Percentiles rank a stretch among this genome's conserved stretches.
Conservation (phyloP, 2,888 invertebrate genomes). For the Arge pagana region DNA sequence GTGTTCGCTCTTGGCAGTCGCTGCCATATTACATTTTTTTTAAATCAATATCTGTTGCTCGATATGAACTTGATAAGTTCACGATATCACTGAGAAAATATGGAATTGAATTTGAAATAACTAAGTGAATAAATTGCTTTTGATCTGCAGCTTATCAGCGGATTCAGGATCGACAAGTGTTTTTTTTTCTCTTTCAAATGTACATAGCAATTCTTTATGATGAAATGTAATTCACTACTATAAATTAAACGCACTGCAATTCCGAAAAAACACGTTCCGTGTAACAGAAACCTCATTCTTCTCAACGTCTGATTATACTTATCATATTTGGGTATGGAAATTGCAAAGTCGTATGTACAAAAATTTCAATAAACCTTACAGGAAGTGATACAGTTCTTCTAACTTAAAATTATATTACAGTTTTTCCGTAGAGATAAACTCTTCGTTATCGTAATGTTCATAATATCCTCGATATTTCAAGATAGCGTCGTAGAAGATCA, state of each 20-base stretch:
- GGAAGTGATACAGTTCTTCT: constrained; percentile 4
- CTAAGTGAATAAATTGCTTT: constrained; percentile 13
- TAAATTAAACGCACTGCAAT: background rate
- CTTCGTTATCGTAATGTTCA: background rate
- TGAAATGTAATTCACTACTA: background rate
- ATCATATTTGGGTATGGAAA: constrained; percentile 6
- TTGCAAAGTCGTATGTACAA: constrained; percentile 1
- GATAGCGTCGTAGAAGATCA: background rate
- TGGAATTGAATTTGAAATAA: too few relatives aligned
- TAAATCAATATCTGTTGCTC: too few relatives aligned
- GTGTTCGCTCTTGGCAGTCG: too few relatives aligned
- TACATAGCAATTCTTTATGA: too few relatives aligned
- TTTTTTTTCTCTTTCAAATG: too few relatives aligned
- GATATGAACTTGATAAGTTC: too few relatives aligned
- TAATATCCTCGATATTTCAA: constrained; percentile 8
- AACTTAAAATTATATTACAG: background rate
- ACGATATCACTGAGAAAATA: constrained; percentile 7
- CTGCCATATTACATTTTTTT: too few relatives aligned
- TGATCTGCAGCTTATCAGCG: too few relatives aligned
- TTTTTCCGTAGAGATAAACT: too few relatives aligned
- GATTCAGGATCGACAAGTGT: too few relatives aligned
- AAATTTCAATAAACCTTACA: background rate
- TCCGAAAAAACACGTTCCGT: constrained; percentile 2
- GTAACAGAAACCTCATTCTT: constrained; percentile 8
- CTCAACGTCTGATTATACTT: constrained; percentile 7